Conservation (phyloP, 1,140 invertebrate genomes). For the Leptopilina boulardi region DNA sequence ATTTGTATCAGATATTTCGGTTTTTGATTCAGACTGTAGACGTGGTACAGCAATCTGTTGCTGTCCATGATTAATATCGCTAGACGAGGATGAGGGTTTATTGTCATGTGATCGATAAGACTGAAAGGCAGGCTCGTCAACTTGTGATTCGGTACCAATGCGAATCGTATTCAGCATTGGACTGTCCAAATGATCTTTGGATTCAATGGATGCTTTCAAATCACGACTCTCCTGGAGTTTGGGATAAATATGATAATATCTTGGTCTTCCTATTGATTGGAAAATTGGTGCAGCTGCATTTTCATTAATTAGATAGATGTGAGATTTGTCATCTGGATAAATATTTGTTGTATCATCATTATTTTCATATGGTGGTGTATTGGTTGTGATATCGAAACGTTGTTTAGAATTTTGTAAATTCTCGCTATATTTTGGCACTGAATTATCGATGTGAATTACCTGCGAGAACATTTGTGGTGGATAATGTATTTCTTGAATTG, state of each 20-base stretch:
- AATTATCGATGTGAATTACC: constrained; percentile 45
- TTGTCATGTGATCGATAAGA: constrained; percentile 12
- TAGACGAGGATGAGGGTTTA: background rate
- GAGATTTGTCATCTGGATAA: background rate
- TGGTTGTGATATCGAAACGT: background rate
- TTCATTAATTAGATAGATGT: constrained; percentile 19
- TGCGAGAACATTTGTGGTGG: constrained; percentile 53
- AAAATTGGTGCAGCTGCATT: constrained; percentile 41
- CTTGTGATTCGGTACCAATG: constrained; percentile 1
- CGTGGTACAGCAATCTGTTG: constrained; percentile 45
- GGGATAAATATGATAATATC: constrained; percentile 4
- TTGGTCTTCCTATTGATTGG: constrained; percentile 23
- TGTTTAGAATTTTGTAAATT: background rate
- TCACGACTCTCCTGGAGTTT: constrained; percentile 24
- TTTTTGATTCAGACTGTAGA: background rate
- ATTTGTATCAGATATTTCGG: too few species aligned
- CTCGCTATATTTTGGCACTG: background rate
- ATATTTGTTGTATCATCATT: constrained; percentile 18
- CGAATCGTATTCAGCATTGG: background rate
- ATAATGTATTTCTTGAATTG: constrained; percentile 69
- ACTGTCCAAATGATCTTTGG: constrained; percentile 35
- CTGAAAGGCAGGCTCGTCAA: background rate
- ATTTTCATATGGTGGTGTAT: background rate
- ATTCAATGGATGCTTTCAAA: constrained; percentile 17
- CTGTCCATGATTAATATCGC: constrained; percentile 35